Evolutionary conservation across 2,113 vertebrate species (phyloP), one percentile per base, ranked within the genome.

Genomic region (Ailurus styani): DNA sequence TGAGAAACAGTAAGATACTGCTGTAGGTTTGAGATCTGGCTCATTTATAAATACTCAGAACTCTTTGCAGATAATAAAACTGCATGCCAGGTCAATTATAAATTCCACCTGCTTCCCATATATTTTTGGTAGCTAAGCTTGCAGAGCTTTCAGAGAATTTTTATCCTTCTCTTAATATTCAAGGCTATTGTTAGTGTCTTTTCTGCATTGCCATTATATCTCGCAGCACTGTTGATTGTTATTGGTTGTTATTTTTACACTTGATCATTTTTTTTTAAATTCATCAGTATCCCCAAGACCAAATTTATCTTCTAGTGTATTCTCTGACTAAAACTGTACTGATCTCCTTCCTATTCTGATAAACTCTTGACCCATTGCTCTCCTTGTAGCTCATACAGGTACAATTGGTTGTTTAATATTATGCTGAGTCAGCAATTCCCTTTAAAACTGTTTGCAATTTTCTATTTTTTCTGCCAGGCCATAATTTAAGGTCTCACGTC

Each of bases 11-110:
- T 14, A 42, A 34, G 62, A 20, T 34, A 21, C 15, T 34, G 18
- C 27, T 87, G n/a, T 55, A 81, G 9, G 37, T 29, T 87, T 95
- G 50, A 81, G 17, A 70, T 23, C 29, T 75, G 45, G 21, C 20
- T 94, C 54, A 15, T 77, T 90, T 40, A 83, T 45, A 95, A 90
- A 70, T n/a, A n/a, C 66, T 55, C 18, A 47, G 14, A 66, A 60
- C 7, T 47, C 57, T 42, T 31, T 47, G 10, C 42, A 42, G 62
- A 62, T 45, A 14, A 37, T 68, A 52, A 90, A 93, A 88, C 23
- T 42, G 1, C 10, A 14, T 17, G 23, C 37, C n/a, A 64, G 29
- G 10, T 40, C 21, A 60, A 6, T 57, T 3, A 0, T 50, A 57
- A 93, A 42, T 6, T 7, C 42, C 50, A 54, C 15, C 42, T 47